Evolutionary conservation across 2,113 vertebrate genomes (phyloP).

Genomic region (Micronisus gabar): DNA sequence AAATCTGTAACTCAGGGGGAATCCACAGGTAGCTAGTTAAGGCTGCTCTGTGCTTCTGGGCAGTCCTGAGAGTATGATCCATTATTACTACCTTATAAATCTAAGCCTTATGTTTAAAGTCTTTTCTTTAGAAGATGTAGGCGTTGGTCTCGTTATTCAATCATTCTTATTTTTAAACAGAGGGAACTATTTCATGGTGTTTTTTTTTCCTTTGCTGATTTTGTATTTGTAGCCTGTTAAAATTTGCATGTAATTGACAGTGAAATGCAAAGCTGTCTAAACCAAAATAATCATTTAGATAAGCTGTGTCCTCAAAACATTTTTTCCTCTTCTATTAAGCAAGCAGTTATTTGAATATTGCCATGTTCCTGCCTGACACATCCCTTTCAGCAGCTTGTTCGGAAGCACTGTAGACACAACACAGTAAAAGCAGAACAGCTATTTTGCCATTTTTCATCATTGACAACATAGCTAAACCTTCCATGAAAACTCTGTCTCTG

Average conservation of each 20-base stretch:
- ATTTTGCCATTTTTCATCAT: conserved; percentile 31
- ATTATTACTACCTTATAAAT: background rate
- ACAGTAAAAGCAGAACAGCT: background rate
- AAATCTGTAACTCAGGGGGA: background rate
- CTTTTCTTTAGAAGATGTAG: background rate
- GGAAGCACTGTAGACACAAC: background rate
- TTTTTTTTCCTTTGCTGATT: background rate
- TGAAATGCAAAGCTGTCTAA: background rate
- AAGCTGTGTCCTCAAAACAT: background rate
- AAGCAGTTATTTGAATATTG: background rate
- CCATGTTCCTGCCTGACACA: background rate
- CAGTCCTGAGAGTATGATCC: background rate
- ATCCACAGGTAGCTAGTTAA: background rate
- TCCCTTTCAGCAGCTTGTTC: background rate
- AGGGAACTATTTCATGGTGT: background rate
- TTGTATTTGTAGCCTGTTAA: conserved; percentile 19
- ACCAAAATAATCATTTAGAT: conserved; percentile 50
- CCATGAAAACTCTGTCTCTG: conserved; percentile 3
- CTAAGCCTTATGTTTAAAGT: background rate
- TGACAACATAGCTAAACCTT: background rate
- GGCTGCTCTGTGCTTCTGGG: background rate
- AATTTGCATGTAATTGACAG: conserved; percentile 27
- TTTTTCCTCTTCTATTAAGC: background rate
- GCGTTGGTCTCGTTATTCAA: conserved; percentile 2
- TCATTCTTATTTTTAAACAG: conserved; percentile 25